Evolutionary conservation across 2,797 vertebrate genomes (phyloP).

Genomic region (Otus scops): DNA sequence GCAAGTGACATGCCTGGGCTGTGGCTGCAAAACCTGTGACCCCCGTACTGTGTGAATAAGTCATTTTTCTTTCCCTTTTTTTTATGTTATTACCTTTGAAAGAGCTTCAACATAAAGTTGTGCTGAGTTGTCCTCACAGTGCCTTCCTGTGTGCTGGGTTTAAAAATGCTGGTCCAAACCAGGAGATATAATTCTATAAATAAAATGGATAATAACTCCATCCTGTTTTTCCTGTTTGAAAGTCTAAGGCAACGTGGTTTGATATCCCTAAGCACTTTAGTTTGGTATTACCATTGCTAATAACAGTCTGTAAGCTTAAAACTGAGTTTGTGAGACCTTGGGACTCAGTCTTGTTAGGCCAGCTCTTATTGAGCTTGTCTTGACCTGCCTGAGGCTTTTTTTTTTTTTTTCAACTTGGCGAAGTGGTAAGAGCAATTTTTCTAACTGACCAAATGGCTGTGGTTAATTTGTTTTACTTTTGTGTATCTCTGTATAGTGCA

Average conservation of each 20-base stretch:
- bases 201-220: neutral
- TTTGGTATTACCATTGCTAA: neutral
- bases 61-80: rapidly evolving
- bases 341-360: neutral
- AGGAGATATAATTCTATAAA: neutral
- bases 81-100: neutral
- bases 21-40: neutral
- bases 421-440: neutral
- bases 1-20: neutral
- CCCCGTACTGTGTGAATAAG: neutral
- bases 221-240: neutral
- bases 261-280: neutral
- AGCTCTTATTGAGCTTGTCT: neutral
- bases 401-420: neutral
- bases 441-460: neutral
- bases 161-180: no score
- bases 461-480: neutral
- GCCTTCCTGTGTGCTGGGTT: neutral
- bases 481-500: neutral
- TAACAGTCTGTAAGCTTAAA: rapidly evolving
- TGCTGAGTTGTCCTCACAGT: neutral
- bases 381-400: neutral
- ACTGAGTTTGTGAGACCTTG: neutral
- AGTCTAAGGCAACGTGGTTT: neutral
- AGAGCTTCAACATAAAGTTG: neutral